Percentiles rank a stretch among this genome's conserved stretches.
Evolutionary conservation across 2,888 invertebrate species (phyloP).

Genomic region (Lepidocyrtoides sp.): DNA sequence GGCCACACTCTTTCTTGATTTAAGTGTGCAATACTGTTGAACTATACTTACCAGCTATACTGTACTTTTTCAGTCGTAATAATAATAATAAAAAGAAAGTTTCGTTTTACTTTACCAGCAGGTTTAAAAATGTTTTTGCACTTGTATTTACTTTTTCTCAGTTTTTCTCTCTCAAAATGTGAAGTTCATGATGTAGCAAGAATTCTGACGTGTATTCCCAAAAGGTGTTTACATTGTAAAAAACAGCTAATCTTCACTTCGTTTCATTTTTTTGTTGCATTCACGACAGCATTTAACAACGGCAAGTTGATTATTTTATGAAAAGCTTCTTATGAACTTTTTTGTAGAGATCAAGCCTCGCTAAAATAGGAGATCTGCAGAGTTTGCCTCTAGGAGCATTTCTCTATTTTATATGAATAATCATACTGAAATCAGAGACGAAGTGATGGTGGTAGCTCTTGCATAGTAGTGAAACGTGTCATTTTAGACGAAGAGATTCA

Average conservation of each 20-base stretch:
- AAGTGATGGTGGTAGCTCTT: neutral
- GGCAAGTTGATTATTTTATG: constrained; percentile 13
- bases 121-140: constrained; percentile 24
- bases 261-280: neutral
- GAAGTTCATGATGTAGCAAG: constrained; percentile 41
- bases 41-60: too few relatives aligned
- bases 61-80: too few relatives aligned
- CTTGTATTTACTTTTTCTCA: too few relatives aligned
- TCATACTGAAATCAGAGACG: neutral
- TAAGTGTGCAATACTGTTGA: too few relatives aligned
- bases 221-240: neutral
- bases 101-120: constrained; percentile 23
- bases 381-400: neutral
- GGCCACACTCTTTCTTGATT: neutral
- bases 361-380: neutral
- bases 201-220: constrained; percentile 40
- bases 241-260: constrained; percentile 20
- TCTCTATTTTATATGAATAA: neutral
- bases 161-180: neutral
- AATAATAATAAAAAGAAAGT: neutral
- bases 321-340: constrained; percentile 38
- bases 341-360: neutral
- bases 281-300: neutral
- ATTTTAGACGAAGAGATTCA: neutral
- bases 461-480: neutral